phyloP scores from a whole-genome alignment of 2,888 invertebrate genomes.

The Machimus rusticus region DNA sequence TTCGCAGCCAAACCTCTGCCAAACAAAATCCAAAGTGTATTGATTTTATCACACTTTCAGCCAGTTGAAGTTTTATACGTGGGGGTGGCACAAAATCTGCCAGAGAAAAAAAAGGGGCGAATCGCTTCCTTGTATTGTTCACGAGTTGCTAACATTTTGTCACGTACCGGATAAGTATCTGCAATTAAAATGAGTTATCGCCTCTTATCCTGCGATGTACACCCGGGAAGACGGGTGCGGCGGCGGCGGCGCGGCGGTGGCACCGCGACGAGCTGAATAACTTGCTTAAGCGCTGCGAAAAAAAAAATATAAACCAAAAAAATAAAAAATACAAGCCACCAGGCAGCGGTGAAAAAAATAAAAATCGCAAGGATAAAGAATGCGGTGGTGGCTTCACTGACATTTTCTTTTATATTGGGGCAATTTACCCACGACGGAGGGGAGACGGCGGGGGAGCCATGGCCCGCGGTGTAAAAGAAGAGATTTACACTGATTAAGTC shows the following conservation, averaged over 20 bases:
- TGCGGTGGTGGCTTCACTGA: background rate
- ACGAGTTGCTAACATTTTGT: conserved; percentile 34
- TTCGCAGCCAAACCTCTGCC: background rate
- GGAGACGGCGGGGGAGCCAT: background rate
- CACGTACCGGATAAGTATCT: conserved; percentile 37
- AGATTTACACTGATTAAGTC: background rate
- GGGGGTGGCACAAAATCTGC: background rate
- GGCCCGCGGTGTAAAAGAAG: background rate
- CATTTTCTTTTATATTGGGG: background rate
- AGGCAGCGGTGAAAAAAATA: background rate
- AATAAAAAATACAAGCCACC: background rate
- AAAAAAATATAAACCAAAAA: background rate
- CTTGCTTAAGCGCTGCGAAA: background rate
- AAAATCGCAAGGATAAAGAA: background rate
- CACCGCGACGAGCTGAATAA: background rate
- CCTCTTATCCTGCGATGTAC: background rate
- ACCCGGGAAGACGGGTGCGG: background rate
- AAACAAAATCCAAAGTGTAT: background rate
- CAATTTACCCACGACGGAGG: background rate
- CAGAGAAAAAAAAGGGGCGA: background rate
- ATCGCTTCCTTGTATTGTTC: background rate
- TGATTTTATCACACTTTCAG: conserved; percentile 1
- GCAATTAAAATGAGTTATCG: conserved; percentile 40
- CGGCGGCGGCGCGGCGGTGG: background rate
- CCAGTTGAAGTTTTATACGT: background rate